phyloP scores from a whole-genome alignment of 2,888 invertebrate genomes.

The Tineola bisselliella region DNA sequence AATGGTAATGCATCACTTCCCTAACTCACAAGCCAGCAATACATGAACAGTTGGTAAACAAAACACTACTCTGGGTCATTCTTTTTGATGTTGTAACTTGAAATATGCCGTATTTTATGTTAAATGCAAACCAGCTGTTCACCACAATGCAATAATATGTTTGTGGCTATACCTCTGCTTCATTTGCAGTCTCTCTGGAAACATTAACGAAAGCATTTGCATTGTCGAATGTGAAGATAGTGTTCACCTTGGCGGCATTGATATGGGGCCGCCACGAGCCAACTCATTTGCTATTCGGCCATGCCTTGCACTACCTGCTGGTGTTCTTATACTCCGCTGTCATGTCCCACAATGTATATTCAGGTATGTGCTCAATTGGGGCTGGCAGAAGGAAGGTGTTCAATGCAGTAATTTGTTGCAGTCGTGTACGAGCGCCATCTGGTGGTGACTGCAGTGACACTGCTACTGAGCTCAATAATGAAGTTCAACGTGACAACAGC shows the following conservation, averaged over 20 bases:
- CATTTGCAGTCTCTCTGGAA: slow-evolving; percentile 34
- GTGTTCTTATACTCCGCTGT: slow-evolving; percentile 73
- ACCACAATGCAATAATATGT: too few relatives aligned
- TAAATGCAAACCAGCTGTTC: too few relatives aligned
- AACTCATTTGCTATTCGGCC: not conserved
- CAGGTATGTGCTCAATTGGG: slow-evolving; percentile 65
- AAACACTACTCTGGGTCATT: too few relatives aligned
- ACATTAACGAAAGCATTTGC: slow-evolving; percentile 67
- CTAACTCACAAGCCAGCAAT: too few relatives aligned
- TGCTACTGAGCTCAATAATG: slow-evolving; percentile 26
- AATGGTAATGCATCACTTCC: not conserved
- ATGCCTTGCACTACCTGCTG: slow-evolving; percentile 61
- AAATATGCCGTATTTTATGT: too few relatives aligned
- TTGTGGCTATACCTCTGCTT: too few relatives aligned
- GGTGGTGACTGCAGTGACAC: slow-evolving; percentile 25
- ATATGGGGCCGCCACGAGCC: slow-evolving; percentile 67
- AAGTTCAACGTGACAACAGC: slow-evolving; percentile 38
- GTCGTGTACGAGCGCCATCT: slow-evolving; percentile 64
- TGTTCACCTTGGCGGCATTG: slow-evolving; percentile 70
- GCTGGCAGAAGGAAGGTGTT: too few relatives aligned
- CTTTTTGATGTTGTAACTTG: too few relatives aligned
- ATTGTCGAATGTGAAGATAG: slow-evolving; percentile 67
- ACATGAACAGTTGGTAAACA: too few relatives aligned
- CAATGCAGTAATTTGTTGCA: too few relatives aligned
- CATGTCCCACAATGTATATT: slow-evolving; percentile 71